phyloP scores from a whole-genome alignment of 2,797 vertebrate genomes.

The Acridotheres tristis region DNA sequence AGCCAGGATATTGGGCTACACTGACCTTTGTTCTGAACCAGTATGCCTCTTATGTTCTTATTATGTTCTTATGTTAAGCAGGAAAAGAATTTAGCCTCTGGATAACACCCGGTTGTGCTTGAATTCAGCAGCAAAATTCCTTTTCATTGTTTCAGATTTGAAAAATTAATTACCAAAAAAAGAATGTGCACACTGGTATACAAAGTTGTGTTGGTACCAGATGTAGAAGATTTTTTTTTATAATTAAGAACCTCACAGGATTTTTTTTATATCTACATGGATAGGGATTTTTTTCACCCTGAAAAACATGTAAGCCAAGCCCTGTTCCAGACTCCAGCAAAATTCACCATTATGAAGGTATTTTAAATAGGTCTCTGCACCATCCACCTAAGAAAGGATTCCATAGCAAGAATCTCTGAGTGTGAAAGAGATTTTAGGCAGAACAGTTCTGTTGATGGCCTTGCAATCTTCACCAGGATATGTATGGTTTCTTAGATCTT shows the following conservation, averaged over 20 bases:
- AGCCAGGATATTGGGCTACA: constrained; percentile 52
- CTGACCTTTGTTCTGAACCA: constrained; percentile 67
- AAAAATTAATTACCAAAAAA: background rate
- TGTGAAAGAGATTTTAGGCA: background rate
- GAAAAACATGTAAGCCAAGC: background rate
- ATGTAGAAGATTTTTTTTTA: background rate
- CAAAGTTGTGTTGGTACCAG: background rate
- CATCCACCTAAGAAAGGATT: background rate
- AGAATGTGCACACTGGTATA: background rate
- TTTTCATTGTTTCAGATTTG: constrained; percentile 17
- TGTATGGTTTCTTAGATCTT: background rate
- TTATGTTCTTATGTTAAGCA: constrained; percentile 68
- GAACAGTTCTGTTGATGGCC: background rate
- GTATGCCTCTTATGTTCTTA: constrained; percentile 63
- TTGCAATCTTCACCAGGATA: background rate
- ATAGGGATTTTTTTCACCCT: background rate
- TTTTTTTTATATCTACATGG: background rate
- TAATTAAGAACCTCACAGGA: background rate
- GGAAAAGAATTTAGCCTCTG: constrained; percentile 67
- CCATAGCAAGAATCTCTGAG: background rate
- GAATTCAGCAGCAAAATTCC: constrained; percentile 50
- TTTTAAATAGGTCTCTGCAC: background rate
- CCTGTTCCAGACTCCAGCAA: background rate
- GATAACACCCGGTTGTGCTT: constrained; percentile 39
- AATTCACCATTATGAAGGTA: background rate